Percentiles rank a stretch among this genome's conserved stretches.
phyloP scores from a whole-genome alignment of 2,888 invertebrate genomes.

The Shargacucullia verbasci region DNA sequence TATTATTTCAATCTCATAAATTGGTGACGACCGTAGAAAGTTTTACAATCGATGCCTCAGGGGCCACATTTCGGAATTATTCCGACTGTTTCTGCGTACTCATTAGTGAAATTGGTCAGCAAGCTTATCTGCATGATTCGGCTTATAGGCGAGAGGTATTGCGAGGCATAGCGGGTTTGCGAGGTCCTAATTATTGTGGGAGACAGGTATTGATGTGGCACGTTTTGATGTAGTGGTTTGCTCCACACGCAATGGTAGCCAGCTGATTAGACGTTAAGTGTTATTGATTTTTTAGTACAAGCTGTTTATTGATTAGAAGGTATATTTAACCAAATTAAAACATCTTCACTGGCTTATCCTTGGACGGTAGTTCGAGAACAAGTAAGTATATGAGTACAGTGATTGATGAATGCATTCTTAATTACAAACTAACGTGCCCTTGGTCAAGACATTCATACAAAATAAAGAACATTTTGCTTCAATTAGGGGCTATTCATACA shows the following conservation, averaged over 20 bases:
- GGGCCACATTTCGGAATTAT: slow-evolving; percentile 44
- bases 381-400: neutral
- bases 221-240: slow-evolving; percentile 39
- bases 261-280: slow-evolving; percentile 28
- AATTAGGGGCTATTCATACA: slow-evolving; percentile 43
- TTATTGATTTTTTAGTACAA: slow-evolving; percentile 7
- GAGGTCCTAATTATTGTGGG: too few relatives aligned
- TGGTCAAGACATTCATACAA: slow-evolving; percentile 8
- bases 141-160: slow-evolving; percentile 36
- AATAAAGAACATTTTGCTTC: slow-evolving; percentile 9
- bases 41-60: slow-evolving; percentile 38
- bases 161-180: too few relatives aligned
- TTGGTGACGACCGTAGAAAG: slow-evolving; percentile 41
- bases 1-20: slow-evolving; percentile 32
- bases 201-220: slow-evolving; percentile 34
- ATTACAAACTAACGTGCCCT: slow-evolving; percentile 14
- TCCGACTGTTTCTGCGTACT: slow-evolving; percentile 51
- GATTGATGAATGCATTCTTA: slow-evolving; percentile 9
- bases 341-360: too few relatives aligned
- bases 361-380: neutral
- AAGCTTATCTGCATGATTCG: slow-evolving; percentile 21
- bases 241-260: slow-evolving; percentile 13
- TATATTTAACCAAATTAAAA: too few relatives aligned
- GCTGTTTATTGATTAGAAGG: too few relatives aligned
- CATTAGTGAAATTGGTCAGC: slow-evolving; percentile 70